Evolutionary conservation across 2,113 vertebrate genomes (phyloP).

Genomic region (Sardina pilchardus): DNA sequence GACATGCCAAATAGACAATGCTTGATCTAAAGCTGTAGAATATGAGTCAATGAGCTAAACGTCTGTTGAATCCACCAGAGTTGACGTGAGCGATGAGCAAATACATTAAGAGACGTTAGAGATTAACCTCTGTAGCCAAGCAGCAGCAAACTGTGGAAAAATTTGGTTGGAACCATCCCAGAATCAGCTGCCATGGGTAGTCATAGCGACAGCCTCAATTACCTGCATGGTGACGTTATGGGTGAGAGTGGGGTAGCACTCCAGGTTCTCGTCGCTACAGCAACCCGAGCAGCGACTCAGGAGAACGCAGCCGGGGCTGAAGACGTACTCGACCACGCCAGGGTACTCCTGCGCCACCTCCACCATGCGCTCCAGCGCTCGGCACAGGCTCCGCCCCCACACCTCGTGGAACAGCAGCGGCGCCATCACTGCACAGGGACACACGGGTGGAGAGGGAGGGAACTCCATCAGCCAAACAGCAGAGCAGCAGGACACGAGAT

Average conservation of each 20-base stretch:
- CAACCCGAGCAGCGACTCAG: constrained; percentile 81
- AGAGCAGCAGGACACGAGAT: background rate
- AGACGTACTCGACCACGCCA: constrained; percentile 73
- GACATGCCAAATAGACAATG: too few relatives aligned
- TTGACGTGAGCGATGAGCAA: too few relatives aligned
- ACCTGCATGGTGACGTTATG: constrained; percentile 81
- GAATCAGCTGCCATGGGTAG: background rate
- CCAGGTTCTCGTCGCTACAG: constrained; percentile 77
- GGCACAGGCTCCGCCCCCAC: constrained; percentile 82
- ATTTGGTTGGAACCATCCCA: background rate
- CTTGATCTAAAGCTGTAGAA: too few relatives aligned
- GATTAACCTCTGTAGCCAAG: background rate
- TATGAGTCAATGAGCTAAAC: too few relatives aligned
- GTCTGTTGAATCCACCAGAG: too few relatives aligned
- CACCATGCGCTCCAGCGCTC: constrained; percentile 74
- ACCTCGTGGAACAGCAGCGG: constrained; percentile 77
- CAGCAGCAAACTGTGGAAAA: background rate
- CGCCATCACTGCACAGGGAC: background rate
- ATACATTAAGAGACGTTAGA: background rate
- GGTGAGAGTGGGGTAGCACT: constrained; percentile 66
- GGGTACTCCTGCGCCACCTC: constrained; percentile 76
- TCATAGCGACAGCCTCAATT: background rate
- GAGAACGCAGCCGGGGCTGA: constrained; percentile 78
- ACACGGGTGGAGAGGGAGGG: background rate
- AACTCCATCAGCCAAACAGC: too few relatives aligned